Percentiles rank a stretch among this genome's conserved stretches.
Evolutionary conservation across 2,888 invertebrate species (phyloP).

Genomic region (Nephrotoma appendiculata): DNA sequence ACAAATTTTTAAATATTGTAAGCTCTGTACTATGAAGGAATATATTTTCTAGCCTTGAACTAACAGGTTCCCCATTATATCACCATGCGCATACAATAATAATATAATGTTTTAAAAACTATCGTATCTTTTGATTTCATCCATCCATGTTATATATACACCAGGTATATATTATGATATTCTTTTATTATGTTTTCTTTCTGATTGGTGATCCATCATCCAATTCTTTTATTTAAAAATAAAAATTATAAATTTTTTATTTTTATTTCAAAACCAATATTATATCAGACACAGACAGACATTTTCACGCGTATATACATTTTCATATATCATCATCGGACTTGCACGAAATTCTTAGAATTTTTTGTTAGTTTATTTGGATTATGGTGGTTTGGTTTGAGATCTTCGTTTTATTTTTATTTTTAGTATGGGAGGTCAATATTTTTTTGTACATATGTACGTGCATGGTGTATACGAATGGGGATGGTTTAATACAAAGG

Average conservation of each 20-base stretch:
- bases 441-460: neutral
- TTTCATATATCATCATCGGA: neutral
- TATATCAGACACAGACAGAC: neutral
- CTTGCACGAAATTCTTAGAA: neutral
- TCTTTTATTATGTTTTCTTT: slow-evolving; percentile 15
- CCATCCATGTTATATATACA: neutral
- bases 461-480: no score
- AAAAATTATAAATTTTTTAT: neutral
- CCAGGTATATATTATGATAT: neutral
- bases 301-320: neutral
- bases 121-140: neutral
- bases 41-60: slow-evolving; percentile 10
- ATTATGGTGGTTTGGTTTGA: neutral
- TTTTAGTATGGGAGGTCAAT: neutral
- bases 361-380: neutral
- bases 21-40: neutral
- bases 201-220: slow-evolving; percentile 34
- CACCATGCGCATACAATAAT: neutral
- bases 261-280: neutral
- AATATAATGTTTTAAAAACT: neutral
- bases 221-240: neutral
- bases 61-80: slow-evolving; percentile 7
- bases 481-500: no score
- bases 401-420: neutral
- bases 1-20: neutral